Base-by-base conservation (phyloP, 2,113 vertebrate genomes). In the Bujurquina vittata region DNA sequence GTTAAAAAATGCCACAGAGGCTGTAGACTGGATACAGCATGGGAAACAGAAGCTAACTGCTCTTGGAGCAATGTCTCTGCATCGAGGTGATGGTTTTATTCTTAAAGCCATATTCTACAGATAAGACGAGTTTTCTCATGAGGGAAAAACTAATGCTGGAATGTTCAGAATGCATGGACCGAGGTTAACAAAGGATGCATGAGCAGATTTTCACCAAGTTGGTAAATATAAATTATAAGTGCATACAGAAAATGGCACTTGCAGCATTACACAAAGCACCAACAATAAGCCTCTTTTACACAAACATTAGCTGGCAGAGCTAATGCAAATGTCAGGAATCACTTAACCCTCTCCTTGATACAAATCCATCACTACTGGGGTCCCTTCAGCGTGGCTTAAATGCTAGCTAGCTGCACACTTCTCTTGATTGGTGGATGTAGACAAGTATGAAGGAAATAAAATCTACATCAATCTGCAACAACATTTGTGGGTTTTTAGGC, bases 1-100 rank as follows among this genome's bases (percentile, higher is more conserved):
- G 80, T 86, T 83, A 85, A 85, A 74, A 77, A 1, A 22, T 79
- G 69, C 56, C 31, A 35, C 80, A 56, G 23, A 62, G 84, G 55
- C 31, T 26, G 26, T 26, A 26, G 26, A 52, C 20, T 72, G 2
- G 46, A 59, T 58, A 37, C 18, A 75, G 23, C 18, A 22, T 0
- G 17, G 33, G 35, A 84, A 81, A 79, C 49, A 62, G 55, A 40
- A 35, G 26, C 35, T 46, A 61, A 69, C 75, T 31, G 83, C 58
- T 62, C 56, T 8, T 40, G 75, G 40, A 69, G 11, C 15, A 17
- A 8, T 17, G 8, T 18, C 43, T 65, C 58, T 65, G 65, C 75
- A 75, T 57, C 8, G 33, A n/a, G 75, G 14, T 59, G n/a, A 73
- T 23, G 55, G 46, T 91, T 88, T 58, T 56, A 77, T 74, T 81